These are phyloP conservation scores for Ispidina lecontei DNA, from an alignment of 2,797 vertebrate species.

Conservation along the genomic window DNA sequence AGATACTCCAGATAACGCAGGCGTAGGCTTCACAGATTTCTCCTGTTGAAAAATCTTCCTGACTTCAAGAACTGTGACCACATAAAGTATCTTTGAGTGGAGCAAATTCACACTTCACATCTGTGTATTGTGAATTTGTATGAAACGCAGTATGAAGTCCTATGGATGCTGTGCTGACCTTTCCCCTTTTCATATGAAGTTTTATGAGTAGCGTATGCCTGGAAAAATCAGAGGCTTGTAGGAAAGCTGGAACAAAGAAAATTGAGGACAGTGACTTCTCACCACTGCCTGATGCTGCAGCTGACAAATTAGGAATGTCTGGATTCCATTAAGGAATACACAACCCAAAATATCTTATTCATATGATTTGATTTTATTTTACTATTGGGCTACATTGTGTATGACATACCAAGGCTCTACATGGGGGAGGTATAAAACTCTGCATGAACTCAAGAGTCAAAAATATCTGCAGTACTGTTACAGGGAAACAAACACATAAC, in stretches of 20 bases:
- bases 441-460: conserved; percentile 32
- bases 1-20: neutral
- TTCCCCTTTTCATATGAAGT: neutral
- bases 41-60: neutral
- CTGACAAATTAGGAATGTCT: conserved; percentile 43
- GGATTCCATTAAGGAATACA: conserved; percentile 39
- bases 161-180: neutral
- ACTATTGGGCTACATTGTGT: conserved; percentile 33
- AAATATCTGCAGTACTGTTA: conserved; percentile 6
- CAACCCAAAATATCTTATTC: conserved; percentile 43
- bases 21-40: neutral
- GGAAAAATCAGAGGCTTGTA: neutral
- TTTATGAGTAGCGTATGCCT: neutral
- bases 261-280: neutral
- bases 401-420: conserved; percentile 14
- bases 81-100: neutral
- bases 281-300: neutral
- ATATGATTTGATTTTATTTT: conserved; percentile 36
- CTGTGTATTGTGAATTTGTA: neutral
- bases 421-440: conserved; percentile 54
- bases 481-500: neutral
- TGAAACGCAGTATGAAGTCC: neutral
- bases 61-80: neutral
- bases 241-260: conserved; percentile 13
- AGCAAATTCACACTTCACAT: conserved; percentile 9